A percentile compares a stretch with the other conserved stretches of the same genome.
These are phyloP conservation scores for Eudasyphora cyanicolor DNA, from an alignment of 2,888 invertebrate species.

Conservation along the genomic window DNA sequence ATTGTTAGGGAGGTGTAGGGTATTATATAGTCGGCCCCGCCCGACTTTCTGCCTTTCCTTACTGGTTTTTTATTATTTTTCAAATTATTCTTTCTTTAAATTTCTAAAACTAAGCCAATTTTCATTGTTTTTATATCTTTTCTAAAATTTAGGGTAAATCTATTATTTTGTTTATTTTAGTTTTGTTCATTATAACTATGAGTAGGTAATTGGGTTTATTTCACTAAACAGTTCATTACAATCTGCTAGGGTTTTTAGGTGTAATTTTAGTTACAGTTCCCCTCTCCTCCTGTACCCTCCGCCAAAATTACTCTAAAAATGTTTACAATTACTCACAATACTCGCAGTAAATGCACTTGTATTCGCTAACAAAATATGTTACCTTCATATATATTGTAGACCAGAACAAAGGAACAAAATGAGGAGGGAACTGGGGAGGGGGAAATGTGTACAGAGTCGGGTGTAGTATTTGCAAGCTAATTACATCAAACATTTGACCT, in stretches of 20 bases:
- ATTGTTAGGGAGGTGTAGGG: too few species aligned
- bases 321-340: background rate
- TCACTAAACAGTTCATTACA: background rate
- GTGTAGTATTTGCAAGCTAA: background rate
- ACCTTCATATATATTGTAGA: too few species aligned
- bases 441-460: background rate
- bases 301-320: background rate
- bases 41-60: too few species aligned
- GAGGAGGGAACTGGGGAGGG: background rate
- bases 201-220: background rate
- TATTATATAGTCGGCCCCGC: too few species aligned
- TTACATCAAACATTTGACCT: slow-evolving; percentile 14
- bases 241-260: background rate
- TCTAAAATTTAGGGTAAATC: too few species aligned
- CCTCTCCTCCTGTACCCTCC: background rate
- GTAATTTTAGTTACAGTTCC: background rate
- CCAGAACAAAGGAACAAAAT: background rate
- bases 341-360: slow-evolving; percentile 5
- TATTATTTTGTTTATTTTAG: too few species aligned
- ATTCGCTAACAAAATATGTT: background rate
- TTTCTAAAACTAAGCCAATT: too few species aligned
- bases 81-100: too few species aligned
- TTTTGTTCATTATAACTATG: too few species aligned
- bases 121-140: too few species aligned
- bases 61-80: too few species aligned